A percentile compares a stretch with the other conserved stretches of the same genome.
These are phyloP conservation scores for Clivina fossor DNA, from an alignment of 2,888 invertebrate species.

Conservation along the genomic window DNA sequence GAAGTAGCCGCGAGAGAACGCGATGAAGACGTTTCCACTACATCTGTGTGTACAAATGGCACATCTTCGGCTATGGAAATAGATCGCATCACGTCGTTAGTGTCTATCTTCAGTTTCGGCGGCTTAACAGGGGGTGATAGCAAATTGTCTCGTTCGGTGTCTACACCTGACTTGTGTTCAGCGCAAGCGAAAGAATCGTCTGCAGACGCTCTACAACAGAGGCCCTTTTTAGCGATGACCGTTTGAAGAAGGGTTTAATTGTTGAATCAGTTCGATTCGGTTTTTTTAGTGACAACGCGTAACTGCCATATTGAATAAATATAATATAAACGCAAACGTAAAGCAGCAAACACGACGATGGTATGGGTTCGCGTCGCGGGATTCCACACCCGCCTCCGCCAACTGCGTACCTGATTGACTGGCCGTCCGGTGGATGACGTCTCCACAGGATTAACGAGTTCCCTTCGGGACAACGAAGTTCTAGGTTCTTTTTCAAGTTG, in stretches of 20 bases:
- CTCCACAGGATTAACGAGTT: constrained; percentile 23
- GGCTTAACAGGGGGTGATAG: constrained; percentile 39
- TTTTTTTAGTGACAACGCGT: constrained; percentile 24
- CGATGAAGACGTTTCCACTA: constrained; percentile 18
- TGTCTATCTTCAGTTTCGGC: constrained; percentile 62
- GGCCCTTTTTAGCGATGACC: constrained; percentile 59
- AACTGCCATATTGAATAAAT: constrained; percentile 39
- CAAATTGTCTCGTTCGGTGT: constrained; percentile 54
- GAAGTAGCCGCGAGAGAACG: constrained; percentile 40
- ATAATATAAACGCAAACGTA: too few species aligned
- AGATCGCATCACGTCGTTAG: constrained; percentile 61
- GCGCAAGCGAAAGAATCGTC: constrained; percentile 56
- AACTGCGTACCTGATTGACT: constrained; percentile 30
- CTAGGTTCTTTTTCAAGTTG: constrained; percentile 23
- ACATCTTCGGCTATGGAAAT: constrained; percentile 57
- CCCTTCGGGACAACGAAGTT: constrained; percentile 27
- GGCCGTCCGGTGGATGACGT: constrained; percentile 18
- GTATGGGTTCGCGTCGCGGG: constrained; percentile 9
- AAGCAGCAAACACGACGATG: not conserved
- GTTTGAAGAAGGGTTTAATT: constrained; percentile 54
- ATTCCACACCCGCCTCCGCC: constrained; percentile 1
- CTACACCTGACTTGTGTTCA: constrained; percentile 59
- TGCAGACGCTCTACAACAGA: constrained; percentile 53
- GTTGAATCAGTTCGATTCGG: too few species aligned
- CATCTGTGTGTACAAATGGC: constrained; percentile 27